Base-by-base conservation (phyloP, 2,113 vertebrate genomes). In the Melanostigma gelatinosum region DNA sequence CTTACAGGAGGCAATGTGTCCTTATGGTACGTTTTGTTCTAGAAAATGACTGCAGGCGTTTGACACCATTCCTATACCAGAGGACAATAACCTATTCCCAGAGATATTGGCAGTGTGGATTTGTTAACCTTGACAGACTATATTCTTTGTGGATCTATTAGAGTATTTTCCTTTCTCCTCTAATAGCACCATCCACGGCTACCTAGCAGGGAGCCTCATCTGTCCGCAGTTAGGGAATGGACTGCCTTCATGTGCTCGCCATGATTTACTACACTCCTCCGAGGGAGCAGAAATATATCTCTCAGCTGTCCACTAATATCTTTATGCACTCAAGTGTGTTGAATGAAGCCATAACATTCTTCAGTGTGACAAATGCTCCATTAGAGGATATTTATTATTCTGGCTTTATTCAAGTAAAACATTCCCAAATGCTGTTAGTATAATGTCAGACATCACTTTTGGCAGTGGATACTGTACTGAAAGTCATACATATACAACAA, bases 271-370 rank as follows among this genome's bases (percentile, higher is more conserved):
- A 44, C 86, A 46, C 73, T 82, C 62, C 86, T 90, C 85, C 10
- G 61, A 87, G 87, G 85, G 83, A 91, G 79, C 75, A 79, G 84
- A 78, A 85, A 91, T 90, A 87, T 82, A 91, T 92, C 85, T 91
- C 82, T 88, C 86, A 81, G 84, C 87, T 92, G 89, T 92, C 90
- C 76, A 77, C 87, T 93, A 91, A 92, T 93, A 90, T 93, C 91
- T 92, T 89, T 87, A 92, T 86, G 83, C 91, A 87, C 90, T 92
- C 88, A 85, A 91, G 90, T 91, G 88, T 92, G 91, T 90, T 91
- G 89, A 92, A 91, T 91, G 82, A 93, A 92, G 85, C 93, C 85
- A 84, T 92, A 88, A 88, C 85, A 87, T 86, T 91, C 72, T 72
- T 88, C 88, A 85, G 60, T 10, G 88, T 94, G 91, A 93, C 87